Base-by-base conservation (phyloP, 2,888 invertebrate genomes). In the Teinopalpus imperialis region DNA sequence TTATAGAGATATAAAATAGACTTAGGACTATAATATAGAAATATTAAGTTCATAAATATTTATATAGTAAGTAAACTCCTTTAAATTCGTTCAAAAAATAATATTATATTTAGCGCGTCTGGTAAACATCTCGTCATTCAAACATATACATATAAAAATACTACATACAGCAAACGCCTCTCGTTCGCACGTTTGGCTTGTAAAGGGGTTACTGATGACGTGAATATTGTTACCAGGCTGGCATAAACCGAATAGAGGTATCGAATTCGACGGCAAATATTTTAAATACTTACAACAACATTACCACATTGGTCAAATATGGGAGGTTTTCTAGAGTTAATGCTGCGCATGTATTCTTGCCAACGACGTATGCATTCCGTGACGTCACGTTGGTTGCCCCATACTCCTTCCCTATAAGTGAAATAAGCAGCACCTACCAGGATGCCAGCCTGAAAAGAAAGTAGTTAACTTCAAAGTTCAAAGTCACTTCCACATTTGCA, bases 371-470 rank as follows among this genome's bases (percentile, higher is more conserved):
- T 51, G 66, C 81, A 81, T 60, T 87, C 87, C n/a, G 71, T 77
- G 54, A 77, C 78, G 45, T 82, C 79, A 57, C 64, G 74, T 58
- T 88, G 87, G 55, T 81, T 72, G 54, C 87, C 87, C 89, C 88
- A 89, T 52, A 89, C 74, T 60, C 88, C 88, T 69, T 89, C 86
- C 47, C 69, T 59, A 59, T 82, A 81, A 59, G 88, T 88, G 65
- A 85, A 89, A 65, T 81, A 85, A 53, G 77, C 66, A 51, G 81
- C 66, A 43, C 87, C 79, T 63, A 74, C 78, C 57, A 87, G 76
- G 76, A 87, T 63, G 29, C 80, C 82, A 81, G 86, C 80, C 86
- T 85, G 70, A 7, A 29, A 43, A 61, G 27, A 48, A 3, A 23
- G 20, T 14, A 26, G 2, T 10, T 30, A 32, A 3, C 12, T 20